Conservation (phyloP, 2,113 vertebrate genomes). For the Rallus limicola region DNA sequence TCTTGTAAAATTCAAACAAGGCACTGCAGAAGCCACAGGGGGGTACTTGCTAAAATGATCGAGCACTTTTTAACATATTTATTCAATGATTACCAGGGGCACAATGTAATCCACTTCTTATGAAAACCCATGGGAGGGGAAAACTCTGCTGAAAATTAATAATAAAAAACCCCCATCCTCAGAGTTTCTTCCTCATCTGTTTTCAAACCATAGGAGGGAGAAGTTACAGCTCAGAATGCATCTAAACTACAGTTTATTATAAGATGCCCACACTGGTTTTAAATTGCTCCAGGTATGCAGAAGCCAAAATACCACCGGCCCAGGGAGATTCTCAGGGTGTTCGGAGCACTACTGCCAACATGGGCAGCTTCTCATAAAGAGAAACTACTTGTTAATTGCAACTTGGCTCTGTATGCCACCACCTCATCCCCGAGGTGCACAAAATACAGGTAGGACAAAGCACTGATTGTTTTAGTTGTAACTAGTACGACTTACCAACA, state of each 20-base stretch:
- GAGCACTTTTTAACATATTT: slow-evolving; percentile 52
- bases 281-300: background rate
- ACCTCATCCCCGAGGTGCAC: background rate
- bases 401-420: background rate
- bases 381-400: background rate
- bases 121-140: background rate
- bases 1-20: slow-evolving; percentile 66
- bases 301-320: fast-evolving
- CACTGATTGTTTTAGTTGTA: background rate
- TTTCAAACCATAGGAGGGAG: background rate
- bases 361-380: fast-evolving
- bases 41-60: slow-evolving; percentile 42
- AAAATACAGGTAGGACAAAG: background rate
- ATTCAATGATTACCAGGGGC: slow-evolving; percentile 49
- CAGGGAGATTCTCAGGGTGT: background rate
- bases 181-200: background rate
- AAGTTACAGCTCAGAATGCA: background rate
- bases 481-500: fast-evolving
- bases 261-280: background rate
- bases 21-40: slow-evolving; percentile 8
- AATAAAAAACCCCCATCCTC: background rate
- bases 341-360: background rate
- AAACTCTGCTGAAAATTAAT: background rate
- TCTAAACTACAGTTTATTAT: background rate
- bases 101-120: background rate